Conservation (phyloP, 1,140 invertebrate genomes). For the Ceratina australensis region DNA sequence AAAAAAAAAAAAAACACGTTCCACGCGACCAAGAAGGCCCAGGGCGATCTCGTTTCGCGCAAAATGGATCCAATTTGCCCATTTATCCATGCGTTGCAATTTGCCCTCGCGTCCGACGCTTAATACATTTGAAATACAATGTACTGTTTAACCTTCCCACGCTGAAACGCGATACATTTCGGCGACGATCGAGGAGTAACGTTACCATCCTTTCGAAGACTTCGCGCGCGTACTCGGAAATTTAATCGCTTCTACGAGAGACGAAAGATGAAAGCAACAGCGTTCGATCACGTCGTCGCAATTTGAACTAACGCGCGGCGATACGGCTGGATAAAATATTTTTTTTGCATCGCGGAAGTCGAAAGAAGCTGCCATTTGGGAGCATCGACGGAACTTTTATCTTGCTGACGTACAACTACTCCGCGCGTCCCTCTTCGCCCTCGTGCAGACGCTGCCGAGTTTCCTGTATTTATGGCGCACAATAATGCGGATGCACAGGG, state of each 20-base stretch:
- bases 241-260: too few species aligned
- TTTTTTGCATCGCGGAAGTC: not conserved
- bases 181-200: not conserved
- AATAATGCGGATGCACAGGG: slow-evolving; percentile 47
- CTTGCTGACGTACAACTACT: slow-evolving; percentile 34
- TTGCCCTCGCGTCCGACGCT: not conserved
- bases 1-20: not conserved
- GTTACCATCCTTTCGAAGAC: too few species aligned
- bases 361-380: slow-evolving; percentile 32
- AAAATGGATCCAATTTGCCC: slow-evolving; percentile 13
- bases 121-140: not conserved
- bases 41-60: not conserved
- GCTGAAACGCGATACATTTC: too few species aligned
- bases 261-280: too few species aligned
- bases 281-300: not conserved
- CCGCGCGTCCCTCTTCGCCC: not conserved
- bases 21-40: not conserved
- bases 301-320: not conserved
- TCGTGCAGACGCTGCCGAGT: slow-evolving; percentile 26
- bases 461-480: slow-evolving; percentile 50
- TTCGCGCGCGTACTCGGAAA: too few species aligned
- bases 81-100: not conserved
- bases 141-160: too few species aligned
- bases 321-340: slow-evolving; percentile 9
- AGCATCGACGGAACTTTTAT: slow-evolving; percentile 38